Evolutionary conservation across 2,113 vertebrate species (phyloP).

Genomic region (Semnornis frantzii): DNA sequence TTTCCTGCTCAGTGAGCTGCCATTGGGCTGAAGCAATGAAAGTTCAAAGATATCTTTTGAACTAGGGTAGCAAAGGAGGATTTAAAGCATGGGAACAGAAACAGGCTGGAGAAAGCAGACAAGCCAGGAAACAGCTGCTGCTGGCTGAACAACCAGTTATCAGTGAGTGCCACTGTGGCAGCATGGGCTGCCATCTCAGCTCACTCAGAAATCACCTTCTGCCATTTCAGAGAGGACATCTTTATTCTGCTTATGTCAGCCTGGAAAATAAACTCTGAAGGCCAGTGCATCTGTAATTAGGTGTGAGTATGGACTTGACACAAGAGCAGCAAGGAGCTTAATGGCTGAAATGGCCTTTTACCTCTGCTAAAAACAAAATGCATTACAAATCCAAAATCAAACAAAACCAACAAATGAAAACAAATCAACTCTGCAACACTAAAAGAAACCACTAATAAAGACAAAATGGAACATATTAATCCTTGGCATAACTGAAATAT

Average conservation of each 20-base stretch:
- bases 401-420: neutral
- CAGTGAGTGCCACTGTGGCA: neutral
- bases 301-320: neutral
- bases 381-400: neutral
- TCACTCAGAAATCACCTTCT: neutral
- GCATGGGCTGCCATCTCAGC: neutral
- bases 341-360: neutral
- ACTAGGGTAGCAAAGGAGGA: neutral
- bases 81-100: conserved; percentile 61
- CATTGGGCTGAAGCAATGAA: conserved; percentile 6
- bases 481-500: neutral
- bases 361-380: no score
- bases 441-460: neutral
- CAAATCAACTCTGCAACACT: neutral
- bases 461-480: neutral
- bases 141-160: conserved; percentile 25
- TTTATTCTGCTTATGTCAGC: neutral
- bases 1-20: conserved; percentile 64
- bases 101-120: neutral
- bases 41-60: conserved; percentile 71
- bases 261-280: neutral
- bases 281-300: neutral
- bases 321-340: neutral
- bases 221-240: neutral
- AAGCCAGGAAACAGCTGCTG: conserved; percentile 56